Evolutionary conservation across 2,113 vertebrate species (phyloP).

Genomic region (Neogobius melanostomus): DNA sequence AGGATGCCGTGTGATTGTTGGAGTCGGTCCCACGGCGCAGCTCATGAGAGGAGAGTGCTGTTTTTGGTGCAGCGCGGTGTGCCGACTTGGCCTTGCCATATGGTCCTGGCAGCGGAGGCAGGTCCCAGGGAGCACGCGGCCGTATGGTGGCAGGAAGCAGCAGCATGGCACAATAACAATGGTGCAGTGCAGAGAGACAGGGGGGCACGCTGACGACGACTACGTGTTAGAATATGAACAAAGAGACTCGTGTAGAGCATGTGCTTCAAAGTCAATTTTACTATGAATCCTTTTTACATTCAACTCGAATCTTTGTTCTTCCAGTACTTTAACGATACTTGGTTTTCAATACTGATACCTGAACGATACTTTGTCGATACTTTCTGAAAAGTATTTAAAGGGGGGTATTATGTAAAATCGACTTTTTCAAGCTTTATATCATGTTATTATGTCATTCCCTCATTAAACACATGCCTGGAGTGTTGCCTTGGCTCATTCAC

Average conservation of each 20-base stretch:
- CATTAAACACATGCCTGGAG: no score
- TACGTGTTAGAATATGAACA: slow-evolving; percentile 17
- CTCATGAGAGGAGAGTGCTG: slow-evolving; percentile 20
- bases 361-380: no score
- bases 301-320: no score
- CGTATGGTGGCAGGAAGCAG: slow-evolving; percentile 72
- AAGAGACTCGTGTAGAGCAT: slow-evolving; percentile 41
- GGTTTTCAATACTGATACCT: no score
- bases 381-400: no score
- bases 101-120: slow-evolving; percentile 60
- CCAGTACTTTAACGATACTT: no score
- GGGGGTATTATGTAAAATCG: no score
- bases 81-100: slow-evolving; percentile 61
- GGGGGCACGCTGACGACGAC: slow-evolving; percentile 34
- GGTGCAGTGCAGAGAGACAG: slow-evolving; percentile 16
- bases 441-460: no score
- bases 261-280: slow-evolving; percentile 33
- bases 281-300: no score
- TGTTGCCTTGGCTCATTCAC: no score
- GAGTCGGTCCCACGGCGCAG: slow-evolving; percentile 10
- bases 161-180: slow-evolving; percentile 44
- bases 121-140: slow-evolving; percentile 54
- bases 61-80: slow-evolving; percentile 22
- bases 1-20: neutral
- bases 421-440: no score